Base-by-base conservation (phyloP, 1,140 invertebrate species). In the Mercenaria mercenaria region DNA sequence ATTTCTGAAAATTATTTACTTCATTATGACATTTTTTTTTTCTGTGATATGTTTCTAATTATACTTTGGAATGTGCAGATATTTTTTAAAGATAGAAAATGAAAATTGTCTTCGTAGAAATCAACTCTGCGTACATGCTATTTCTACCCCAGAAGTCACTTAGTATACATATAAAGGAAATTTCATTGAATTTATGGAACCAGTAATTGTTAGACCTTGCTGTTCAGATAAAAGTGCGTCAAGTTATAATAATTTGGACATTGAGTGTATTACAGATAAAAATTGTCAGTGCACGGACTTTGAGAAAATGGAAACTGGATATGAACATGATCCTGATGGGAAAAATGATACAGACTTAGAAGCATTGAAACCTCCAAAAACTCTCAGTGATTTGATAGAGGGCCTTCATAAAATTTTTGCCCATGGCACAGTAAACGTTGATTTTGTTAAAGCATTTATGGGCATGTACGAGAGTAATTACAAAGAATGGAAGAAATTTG, bases 401-500 rank as follows among this genome's bases (percentile, higher is more conserved):
- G 97, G 97, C 86, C 95, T 99, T 37, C 97, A 98, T 94, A 95
- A 96, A 59, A 97, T 98, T 87, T 99, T 99, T 95, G 96, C 97
- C 15, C 96, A 96, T 20, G 97, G 98, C 93, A 96, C 97, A 77
- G 98, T 99, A 0, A 98, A 99, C 94, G 97, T 99, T 37, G 98
- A 99, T 86, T 97, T 98, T 91, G 98, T 99, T 1, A 97, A 98
- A 91, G 97, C 97, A 67, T 94, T 99, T 29, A 98, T 99, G 97
- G 94, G 97, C 0, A 96, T 97, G 0, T 99, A 99, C 96, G 98
- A 98, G 94, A 98, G 98, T 37, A 98, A 99, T 93, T 97, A 97
- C 0, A 96, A 97, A 13, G 99, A 99, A 72, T 99, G 99, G 99
- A 98, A 97, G 93, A 98, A 98, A 95, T 99, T 97, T 94, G 99